A percentile compares a stretch with the other conserved stretches of the same genome.
Evolutionary conservation across 2,888 invertebrate species (phyloP).

Genomic region (Catocala sponsa): DNA sequence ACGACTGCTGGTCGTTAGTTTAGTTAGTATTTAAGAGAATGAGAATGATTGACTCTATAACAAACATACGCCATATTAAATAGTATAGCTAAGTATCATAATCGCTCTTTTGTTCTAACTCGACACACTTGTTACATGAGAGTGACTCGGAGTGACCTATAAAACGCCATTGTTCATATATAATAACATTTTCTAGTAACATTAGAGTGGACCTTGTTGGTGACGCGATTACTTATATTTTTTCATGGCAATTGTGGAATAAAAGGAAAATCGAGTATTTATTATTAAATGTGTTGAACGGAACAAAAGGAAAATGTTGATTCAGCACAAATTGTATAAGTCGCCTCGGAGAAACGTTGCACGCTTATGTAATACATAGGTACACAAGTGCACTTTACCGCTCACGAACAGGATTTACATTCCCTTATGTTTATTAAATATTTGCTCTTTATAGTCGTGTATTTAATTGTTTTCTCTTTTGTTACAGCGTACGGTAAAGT

Average conservation of each 20-base stretch:
- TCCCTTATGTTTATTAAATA: not conserved
- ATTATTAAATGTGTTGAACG: conserved; percentile 6
- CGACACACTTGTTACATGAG: conserved; percentile 55
- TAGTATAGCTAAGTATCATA: conserved; percentile 37
- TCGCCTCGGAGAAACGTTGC: conserved; percentile 5
- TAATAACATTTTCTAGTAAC: conserved; percentile 47
- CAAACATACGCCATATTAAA: conserved; percentile 33
- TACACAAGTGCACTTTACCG: too few relatives aligned
- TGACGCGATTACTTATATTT: conserved; percentile 17
- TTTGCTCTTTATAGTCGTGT: not conserved
- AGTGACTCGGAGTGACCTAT: conserved; percentile 55
- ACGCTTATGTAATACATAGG: not conserved
- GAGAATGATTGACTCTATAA: not conserved
- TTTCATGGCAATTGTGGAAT: conserved; percentile 8
- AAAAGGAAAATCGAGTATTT: conserved; percentile 10
- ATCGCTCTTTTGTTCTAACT: conserved; percentile 53
- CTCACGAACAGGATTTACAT: too few relatives aligned
- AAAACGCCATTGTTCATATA: conserved; percentile 47
- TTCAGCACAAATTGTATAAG: conserved; percentile 8
- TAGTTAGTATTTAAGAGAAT: not conserved
- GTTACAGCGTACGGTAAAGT: conserved; percentile 97
- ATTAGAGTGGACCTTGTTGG: conserved; percentile 37
- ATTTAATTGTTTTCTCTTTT: conserved; percentile 53
- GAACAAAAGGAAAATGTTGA: conserved; percentile 13
- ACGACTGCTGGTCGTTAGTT: not conserved